These are phyloP conservation scores for Sarcophaga variegata DNA, from an alignment of 2,888 invertebrate genomes.

Conservation along the genomic window DNA sequence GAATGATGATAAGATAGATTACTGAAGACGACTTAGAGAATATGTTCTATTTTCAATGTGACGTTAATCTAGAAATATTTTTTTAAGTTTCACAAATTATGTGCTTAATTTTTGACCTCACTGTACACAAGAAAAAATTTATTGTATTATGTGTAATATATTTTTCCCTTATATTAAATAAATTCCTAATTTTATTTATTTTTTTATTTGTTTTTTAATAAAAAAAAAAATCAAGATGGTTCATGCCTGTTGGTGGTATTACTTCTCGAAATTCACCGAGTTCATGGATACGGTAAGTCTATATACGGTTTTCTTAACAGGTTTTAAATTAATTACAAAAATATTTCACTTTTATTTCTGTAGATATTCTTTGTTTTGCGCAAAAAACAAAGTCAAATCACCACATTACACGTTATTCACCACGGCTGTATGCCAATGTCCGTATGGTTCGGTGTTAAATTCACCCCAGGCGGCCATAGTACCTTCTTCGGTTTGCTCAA, in stretches of 20 bases:
- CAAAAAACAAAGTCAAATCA: conserved; percentile 96
- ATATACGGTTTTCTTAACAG: neutral
- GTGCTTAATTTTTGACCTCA: conserved; percentile 12
- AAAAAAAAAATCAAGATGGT: conserved; percentile 88
- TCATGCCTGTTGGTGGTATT: conserved; percentile 97
- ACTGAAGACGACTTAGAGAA: too few relatives aligned
- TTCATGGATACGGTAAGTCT: conserved; percentile 95
- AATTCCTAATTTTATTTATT: conserved; percentile 50
- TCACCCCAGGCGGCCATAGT: conserved; percentile 97
- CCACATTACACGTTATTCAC: conserved; percentile 96
- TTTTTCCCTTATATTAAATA: conserved; percentile 2
- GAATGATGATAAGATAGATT: too few relatives aligned
- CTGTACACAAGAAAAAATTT: conserved; percentile 56
- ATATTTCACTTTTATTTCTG: conserved; percentile 12
- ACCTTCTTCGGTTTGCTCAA: conserved; percentile 97
- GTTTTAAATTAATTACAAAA: conserved; percentile 7
- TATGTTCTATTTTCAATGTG: too few relatives aligned
- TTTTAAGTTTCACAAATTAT: neutral
- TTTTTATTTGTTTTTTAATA: neutral
- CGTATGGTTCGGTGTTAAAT: conserved; percentile 98
- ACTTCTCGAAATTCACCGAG: conserved; percentile 97
- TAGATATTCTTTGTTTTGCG: conserved; percentile 97
- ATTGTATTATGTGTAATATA: conserved; percentile 2
- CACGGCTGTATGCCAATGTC: conserved; percentile 99
- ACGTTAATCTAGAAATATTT: neutral